Evolutionary conservation across 2,113 vertebrate genomes (phyloP).

Genomic region (Puntigrus tetrazona): DNA sequence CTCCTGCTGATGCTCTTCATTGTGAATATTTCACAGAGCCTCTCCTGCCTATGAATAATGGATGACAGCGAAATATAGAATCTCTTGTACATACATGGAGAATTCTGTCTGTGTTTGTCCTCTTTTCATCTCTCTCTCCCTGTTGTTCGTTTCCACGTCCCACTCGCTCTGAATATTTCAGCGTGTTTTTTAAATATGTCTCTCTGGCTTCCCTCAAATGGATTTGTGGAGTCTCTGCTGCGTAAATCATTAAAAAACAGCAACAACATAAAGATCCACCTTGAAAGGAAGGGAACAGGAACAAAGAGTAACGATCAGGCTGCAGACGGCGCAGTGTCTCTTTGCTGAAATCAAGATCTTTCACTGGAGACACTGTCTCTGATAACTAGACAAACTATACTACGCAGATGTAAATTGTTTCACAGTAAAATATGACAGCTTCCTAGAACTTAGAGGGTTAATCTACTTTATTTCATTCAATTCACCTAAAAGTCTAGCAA

Average conservation of each 20-base stretch:
- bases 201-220: conserved; percentile 73
- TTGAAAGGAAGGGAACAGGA: conserved; percentile 62
- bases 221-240: conserved; percentile 70
- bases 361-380: not conserved
- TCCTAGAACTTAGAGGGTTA: not conserved
- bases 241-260: conserved; percentile 72
- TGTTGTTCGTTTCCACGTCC: conserved; percentile 35
- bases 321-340: not conserved
- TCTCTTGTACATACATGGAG: conserved; percentile 73
- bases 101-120: conserved; percentile 43
- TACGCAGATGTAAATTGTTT: not conserved
- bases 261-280: conserved; percentile 66
- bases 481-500: not conserved
- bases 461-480: not conserved
- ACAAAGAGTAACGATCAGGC: conserved; percentile 38
- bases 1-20: conserved; percentile 62
- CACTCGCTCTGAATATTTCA: conserved; percentile 74
- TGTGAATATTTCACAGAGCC: conserved; percentile 73
- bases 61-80: conserved; percentile 69
- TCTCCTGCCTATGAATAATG: conserved; percentile 69
- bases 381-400: not conserved
- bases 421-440: not conserved
- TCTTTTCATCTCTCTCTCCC: conserved; percentile 37
- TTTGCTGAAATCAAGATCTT: not conserved
- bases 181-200: conserved; percentile 76